Evolutionary conservation across 2,113 vertebrate species (phyloP).

Genomic region (Nothoprocta perdicaria): DNA sequence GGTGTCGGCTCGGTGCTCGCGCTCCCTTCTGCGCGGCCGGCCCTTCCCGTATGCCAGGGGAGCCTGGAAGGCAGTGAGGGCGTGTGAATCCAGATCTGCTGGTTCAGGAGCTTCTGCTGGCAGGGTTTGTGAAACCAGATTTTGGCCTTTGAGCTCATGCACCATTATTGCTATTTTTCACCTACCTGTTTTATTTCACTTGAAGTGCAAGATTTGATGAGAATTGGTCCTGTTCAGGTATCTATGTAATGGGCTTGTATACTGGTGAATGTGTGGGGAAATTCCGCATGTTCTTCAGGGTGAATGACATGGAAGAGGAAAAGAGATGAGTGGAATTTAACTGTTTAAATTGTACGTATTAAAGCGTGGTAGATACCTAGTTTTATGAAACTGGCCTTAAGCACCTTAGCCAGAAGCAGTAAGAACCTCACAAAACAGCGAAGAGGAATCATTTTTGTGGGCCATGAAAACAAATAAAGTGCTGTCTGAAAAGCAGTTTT

Average conservation of each 20-base stretch:
- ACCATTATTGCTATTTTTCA: background rate
- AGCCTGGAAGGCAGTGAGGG: too few species aligned
- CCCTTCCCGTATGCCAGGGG: too few species aligned
- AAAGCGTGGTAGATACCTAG: background rate
- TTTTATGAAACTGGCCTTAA: background rate
- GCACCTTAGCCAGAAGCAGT: background rate
- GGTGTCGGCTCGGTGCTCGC: background rate
- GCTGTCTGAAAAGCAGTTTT: background rate
- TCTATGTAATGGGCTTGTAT: background rate
- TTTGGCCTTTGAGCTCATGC: background rate
- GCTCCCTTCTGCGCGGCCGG: background rate
- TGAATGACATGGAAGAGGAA: background rate
- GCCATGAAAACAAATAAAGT: background rate
- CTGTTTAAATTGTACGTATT: fast-evolving
- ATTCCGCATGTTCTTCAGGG: background rate
- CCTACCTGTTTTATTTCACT: background rate
- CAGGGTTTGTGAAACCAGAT: background rate
- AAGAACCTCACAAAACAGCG: background rate
- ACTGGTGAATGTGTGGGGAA: background rate
- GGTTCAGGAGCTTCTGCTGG: background rate
- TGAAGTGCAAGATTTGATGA: background rate
- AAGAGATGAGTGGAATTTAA: background rate
- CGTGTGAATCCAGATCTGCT: fast-evolving
- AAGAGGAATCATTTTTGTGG: background rate
- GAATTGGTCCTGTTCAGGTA: background rate